Base-by-base conservation (phyloP, 2,888 invertebrate genomes). In the Melikaiella ostensackeni region DNA sequence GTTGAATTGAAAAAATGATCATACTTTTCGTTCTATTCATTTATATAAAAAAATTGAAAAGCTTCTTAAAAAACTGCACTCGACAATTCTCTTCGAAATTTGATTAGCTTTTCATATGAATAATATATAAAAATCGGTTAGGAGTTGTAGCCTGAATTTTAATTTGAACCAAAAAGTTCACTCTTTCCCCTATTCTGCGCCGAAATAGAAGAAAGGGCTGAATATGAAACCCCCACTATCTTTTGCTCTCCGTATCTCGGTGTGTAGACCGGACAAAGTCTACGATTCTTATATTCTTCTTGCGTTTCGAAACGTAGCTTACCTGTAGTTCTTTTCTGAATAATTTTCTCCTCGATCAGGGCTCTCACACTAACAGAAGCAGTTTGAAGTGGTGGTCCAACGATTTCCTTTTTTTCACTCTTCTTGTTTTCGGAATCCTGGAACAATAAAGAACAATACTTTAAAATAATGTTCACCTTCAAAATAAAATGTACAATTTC, bases 281-380 rank as follows among this genome's bases (percentile, higher is more conserved):
- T 9, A 9, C 7, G n/a, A 55, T 21, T n/a, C 0, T n/a, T n/a
- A n/a, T n/a, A n/a, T n/a, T 8, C n/a, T 19, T 50, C 21, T 21
- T 11, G 30, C 30, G 30, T 4, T 9, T 42, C 19, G 2, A 38
- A 21, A 11, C 4, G 9, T 21, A 21, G 9, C 83, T 80, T 82
- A 91, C 91, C 94, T 62, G 95, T 95, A 75, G 92, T 94, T 86
- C 97, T 93, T 85, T 97, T 97, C 90, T 96, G 97, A 85, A 97
- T 98, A 84, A 98, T 98, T 92, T 98, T 98, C 91, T 98, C 98
- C 92, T 97, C 97, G 84, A 98, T 98, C 64, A 98, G 93, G 13
- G 98, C 97, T 79, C 98, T 93, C 8, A 98, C 97, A 79, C 97
- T 97, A 80, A 97, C 96, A 83, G 97, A 97, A 8, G 97, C 97